A percentile compares a stretch with the other conserved stretches of the same genome.
Conservation (phyloP, 2,113 vertebrate species). For the Ondatra zibethicus region DNA sequence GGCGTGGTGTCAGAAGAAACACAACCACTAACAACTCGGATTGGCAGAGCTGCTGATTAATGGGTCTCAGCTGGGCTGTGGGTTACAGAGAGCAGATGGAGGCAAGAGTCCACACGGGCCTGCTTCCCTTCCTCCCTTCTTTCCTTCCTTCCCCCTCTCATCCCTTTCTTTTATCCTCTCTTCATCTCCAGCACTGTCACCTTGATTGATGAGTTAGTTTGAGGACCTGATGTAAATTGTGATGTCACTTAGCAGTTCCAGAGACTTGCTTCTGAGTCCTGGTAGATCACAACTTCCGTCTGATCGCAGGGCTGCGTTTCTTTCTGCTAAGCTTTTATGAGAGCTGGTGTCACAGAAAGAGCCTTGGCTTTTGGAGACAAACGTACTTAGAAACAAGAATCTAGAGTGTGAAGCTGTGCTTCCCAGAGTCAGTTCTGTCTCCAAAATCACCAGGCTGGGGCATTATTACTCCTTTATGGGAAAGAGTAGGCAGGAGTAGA, state of each 20-base stretch:
- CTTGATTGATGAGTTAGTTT: not conserved
- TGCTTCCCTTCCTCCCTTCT: not conserved
- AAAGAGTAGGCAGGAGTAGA: not conserved
- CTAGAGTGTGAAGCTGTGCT: not conserved
- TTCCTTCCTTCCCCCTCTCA: not conserved
- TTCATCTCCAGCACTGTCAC: not conserved
- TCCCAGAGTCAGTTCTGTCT: not conserved
- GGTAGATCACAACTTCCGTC: too few species aligned
- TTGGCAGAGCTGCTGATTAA: conserved; percentile 33
- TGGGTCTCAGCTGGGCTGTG: not conserved
- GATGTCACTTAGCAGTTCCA: not conserved
- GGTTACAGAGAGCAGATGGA: not conserved
- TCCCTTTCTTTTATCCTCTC: too few species aligned
- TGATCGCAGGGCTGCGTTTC: not conserved
- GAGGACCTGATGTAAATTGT: not conserved
- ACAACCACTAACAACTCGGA: not conserved
- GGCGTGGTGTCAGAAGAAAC: conserved; percentile 39
- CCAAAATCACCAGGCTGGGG: not conserved
- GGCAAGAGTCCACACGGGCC: not conserved
- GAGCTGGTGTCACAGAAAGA: not conserved
- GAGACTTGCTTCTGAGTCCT: not conserved
- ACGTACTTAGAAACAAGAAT: not conserved
- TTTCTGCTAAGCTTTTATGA: not conserved
- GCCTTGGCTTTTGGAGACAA: not conserved
- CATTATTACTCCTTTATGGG: not conserved